Evolutionary conservation across 2,113 vertebrate species (phyloP), one percentile per base, ranked within the genome.

Genomic region (Grantiella picta): DNA sequence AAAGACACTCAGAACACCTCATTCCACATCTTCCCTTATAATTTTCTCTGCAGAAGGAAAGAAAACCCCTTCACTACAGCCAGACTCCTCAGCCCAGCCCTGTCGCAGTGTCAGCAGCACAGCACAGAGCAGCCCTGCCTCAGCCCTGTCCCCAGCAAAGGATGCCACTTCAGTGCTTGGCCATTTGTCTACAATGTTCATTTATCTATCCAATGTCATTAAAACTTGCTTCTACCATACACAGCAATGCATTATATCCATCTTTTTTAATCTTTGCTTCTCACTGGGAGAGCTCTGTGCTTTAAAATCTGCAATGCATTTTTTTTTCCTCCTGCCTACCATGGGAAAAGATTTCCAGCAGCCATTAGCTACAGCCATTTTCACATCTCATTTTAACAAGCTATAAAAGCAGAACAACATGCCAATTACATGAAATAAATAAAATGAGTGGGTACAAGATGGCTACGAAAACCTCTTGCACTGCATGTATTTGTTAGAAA

Each of bases 391-490:
- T 91, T 95, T 97, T 97, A 95, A 96, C 94, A 96, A 97, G 91
- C 82, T 92, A 88, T 91, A 95, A 96, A 96, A 95, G 94, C 78
- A 94, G 90, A 97, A 95, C 90, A 94, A 94, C 92, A 95, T 90
- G 89, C 90, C 92, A 96, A 96, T 96, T 97, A 95, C 94, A 93
- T 95, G 96, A 96, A 97, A 96, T 95, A 97, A 96, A 95, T 94
- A 97, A 97, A 96, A 95, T 79, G 71, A 91, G 95, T 83, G 90
- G 90, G 92, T 95, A 89, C 81, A 73, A 94, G 94, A 96, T 88
- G 95, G 57, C 82, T 92, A 87, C 89, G 94, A 94, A 97, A 96
- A 79, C 42, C 89, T 97, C 93, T 90, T 91, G 94, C 88, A 88
- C 81, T 79, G 92, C 68, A 92, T 93, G 47, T 81, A 95, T 93